Percentiles rank a stretch among this genome's conserved stretches.
Evolutionary conservation across 2,113 vertebrate species (phyloP).

Genomic region (Neolamprologus cancellatus): DNA sequence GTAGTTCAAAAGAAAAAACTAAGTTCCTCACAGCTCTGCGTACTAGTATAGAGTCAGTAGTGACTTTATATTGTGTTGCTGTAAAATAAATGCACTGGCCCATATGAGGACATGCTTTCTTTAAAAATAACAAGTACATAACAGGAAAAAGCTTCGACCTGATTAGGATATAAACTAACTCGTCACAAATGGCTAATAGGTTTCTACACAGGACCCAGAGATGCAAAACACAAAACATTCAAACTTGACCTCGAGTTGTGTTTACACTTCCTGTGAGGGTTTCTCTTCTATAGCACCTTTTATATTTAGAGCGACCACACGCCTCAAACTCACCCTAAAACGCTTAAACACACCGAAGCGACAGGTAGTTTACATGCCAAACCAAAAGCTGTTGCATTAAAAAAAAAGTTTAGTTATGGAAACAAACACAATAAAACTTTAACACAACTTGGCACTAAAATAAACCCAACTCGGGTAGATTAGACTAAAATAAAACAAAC

Average conservation of each 20-base stretch:
- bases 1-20: background rate
- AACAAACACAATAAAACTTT: accelerated
- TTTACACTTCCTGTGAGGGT: background rate
- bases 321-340: accelerated
- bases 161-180: background rate
- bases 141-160: background rate
- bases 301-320: background rate
- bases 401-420: accelerated
- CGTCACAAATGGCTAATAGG: accelerated
- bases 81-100: background rate
- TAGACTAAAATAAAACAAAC: background rate
- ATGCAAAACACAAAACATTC: accelerated
- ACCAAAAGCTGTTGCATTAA: background rate
- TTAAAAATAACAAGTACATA: background rate
- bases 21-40: background rate
- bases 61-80: accelerated
- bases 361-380: accelerated
- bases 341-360: accelerated
- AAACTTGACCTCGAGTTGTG: accelerated
- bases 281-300: background rate
- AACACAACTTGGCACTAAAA: background rate
- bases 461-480: background rate
- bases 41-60: background rate
- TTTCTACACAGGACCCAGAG: background rate
- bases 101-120: background rate